Conservation (phyloP, 2,113 vertebrate genomes). For the Smithornis capensis region DNA sequence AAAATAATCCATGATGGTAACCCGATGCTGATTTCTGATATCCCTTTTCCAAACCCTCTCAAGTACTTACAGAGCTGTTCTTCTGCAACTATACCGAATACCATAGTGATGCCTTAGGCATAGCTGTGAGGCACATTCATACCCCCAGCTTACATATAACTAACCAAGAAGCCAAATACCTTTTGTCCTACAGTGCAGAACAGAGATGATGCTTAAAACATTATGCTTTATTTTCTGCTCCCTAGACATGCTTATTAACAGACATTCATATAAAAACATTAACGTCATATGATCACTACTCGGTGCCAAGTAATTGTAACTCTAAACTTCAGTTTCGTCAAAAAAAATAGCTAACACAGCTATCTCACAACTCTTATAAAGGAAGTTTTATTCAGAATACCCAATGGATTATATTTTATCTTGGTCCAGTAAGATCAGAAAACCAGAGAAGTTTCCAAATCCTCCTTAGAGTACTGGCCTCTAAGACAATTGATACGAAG, state of each 20-base stretch:
- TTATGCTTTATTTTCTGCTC: not conserved
- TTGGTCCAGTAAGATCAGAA: not conserved
- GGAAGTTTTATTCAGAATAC: not conserved
- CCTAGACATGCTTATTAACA: not conserved
- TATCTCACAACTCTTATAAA: not conserved
- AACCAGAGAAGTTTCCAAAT: not conserved
- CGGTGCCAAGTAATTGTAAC: not conserved
- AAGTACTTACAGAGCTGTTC: not conserved
- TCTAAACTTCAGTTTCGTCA: not conserved
- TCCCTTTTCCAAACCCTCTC: not conserved
- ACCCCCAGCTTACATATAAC: not conserved
- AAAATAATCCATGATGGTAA: not conserved
- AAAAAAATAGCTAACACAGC: not conserved
- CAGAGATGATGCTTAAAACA: not conserved
- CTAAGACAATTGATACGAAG: not conserved
- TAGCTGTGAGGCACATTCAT: not conserved
- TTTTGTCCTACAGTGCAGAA: not conserved
- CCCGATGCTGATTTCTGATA: not conserved
- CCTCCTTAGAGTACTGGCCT: not conserved
- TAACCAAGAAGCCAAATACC: not conserved
- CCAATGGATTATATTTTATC: not conserved
- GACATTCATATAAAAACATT: not conserved
- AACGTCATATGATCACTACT: not conserved
- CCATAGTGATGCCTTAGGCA: not conserved
- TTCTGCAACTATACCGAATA: not conserved